Evolutionary conservation across 37 sponge, comb jelly and placozoan species (phyloP).

Genomic region (Axinella damicornis): DNA sequence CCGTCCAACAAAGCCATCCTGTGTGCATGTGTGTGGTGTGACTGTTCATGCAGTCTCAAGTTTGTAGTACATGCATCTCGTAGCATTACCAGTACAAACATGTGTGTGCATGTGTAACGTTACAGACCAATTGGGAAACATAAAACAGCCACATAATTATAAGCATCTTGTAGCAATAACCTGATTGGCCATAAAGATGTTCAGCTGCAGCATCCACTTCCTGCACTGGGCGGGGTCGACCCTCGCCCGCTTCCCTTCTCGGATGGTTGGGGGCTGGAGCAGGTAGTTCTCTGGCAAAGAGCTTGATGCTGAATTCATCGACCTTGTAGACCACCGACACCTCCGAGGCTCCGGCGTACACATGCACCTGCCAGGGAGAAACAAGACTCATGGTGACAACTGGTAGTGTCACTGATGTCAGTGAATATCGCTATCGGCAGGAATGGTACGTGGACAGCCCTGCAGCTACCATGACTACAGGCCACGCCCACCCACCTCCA

Average conservation of each 20-base stretch:
- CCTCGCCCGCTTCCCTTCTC: slow-evolving; percentile 77
- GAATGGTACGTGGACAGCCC: no score
- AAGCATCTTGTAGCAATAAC: no score
- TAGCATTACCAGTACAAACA: no score
- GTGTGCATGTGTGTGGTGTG: no score
- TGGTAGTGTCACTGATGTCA: no score
- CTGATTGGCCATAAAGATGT: slow-evolving; percentile 86
- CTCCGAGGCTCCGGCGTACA: slow-evolving; percentile 71
- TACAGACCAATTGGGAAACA: no score
- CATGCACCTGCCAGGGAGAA: slow-evolving; percentile 51
- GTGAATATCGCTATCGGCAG: no score
- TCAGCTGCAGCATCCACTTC: slow-evolving; percentile 94
- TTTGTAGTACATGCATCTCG: no score
- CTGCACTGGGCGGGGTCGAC: slow-evolving; percentile 85
- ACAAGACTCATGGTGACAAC: no score
- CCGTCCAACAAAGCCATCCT: slow-evolving; percentile 95
- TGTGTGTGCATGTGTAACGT: no score
- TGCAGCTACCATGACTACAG: neutral
- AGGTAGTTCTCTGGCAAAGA: slow-evolving; percentile 81
- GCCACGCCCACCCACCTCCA: slow-evolving; percentile 39
- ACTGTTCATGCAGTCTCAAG: no score
- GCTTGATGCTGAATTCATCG: slow-evolving; percentile 88
- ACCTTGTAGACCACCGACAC: slow-evolving; percentile 85
- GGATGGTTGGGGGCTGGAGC: slow-evolving; percentile 79
- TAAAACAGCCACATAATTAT: no score